Conservation (phyloP, 2,888 invertebrate species). For the Tetrapedia diversipes region DNA sequence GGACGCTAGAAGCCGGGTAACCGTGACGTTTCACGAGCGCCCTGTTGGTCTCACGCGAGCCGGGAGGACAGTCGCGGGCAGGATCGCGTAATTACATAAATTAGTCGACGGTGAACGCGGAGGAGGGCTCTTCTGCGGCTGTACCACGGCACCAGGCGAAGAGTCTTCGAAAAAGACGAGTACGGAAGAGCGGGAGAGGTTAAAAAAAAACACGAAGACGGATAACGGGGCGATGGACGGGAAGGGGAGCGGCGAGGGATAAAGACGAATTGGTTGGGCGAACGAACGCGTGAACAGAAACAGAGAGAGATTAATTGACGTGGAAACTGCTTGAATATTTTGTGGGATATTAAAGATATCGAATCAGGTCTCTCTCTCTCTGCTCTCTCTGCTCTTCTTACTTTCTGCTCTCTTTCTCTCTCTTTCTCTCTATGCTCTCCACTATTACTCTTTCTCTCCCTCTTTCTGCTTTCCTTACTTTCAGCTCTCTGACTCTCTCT, state of each 20-base stretch:
- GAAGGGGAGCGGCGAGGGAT: constrained; percentile 15
- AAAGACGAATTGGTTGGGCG: constrained; percentile 29
- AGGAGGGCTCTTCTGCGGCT: constrained; percentile 36
- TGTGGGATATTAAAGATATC: too few relatives aligned
- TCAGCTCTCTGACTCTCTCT: too few relatives aligned
- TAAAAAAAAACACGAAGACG: constrained; percentile 13
- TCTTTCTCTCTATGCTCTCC: too few relatives aligned
- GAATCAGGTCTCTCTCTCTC: too few relatives aligned
- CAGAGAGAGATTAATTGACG: constrained; percentile 48
- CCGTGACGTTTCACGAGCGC: constrained; percentile 48
- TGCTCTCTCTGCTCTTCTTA: too few relatives aligned
- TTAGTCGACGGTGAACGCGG: constrained; percentile 64
- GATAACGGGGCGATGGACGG: neutral
- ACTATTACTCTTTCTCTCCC: too few relatives aligned
- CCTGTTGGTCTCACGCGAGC: constrained; percentile 27
- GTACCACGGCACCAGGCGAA: constrained; percentile 36
- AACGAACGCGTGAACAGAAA: neutral
- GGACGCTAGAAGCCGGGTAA: constrained; percentile 8
- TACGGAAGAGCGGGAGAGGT: neutral
- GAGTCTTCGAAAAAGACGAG: constrained; percentile 37
- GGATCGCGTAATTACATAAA: constrained; percentile 76
- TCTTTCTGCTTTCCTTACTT: too few relatives aligned
- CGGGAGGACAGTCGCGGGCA: constrained; percentile 58
- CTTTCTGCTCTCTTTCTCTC: too few relatives aligned
- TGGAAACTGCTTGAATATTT: too few relatives aligned